These are phyloP conservation scores for Perca fluviatilis DNA, from an alignment of 2,113 vertebrate species.

Conservation along the genomic window DNA sequence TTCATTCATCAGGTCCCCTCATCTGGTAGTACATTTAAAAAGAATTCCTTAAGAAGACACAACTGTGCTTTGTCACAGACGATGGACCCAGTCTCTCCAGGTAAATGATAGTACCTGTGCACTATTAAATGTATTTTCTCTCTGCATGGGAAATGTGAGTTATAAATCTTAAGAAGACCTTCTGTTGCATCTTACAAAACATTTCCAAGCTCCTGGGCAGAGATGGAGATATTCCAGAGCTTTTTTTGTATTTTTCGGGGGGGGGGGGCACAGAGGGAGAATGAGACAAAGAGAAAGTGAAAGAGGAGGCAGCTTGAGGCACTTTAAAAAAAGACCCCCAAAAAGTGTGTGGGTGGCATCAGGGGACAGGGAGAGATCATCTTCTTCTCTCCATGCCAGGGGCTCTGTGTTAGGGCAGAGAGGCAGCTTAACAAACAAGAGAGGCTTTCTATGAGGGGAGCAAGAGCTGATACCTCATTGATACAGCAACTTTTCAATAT, in stretches of 20 bases:
- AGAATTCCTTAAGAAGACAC: not conserved
- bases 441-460: not conserved
- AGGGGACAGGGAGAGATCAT: constrained; percentile 20
- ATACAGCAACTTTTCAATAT: constrained; percentile 23
- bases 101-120: not conserved
- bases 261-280: not conserved
- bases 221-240: not conserved
- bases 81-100: not conserved
- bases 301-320: constrained; percentile 35
- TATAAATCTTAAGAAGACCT: not conserved
- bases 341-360: constrained; percentile 29
- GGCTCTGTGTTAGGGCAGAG: constrained; percentile 28
- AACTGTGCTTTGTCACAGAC: not conserved
- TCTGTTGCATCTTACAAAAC: constrained; percentile 4
- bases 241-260: too few species aligned
- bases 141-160: not conserved
- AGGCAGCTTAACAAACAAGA: constrained; percentile 9
- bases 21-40: constrained; percentile 2
- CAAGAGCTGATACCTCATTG: constrained; percentile 15
- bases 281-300: not conserved
- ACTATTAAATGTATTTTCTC: not conserved
- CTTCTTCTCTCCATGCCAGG: constrained; percentile 40
- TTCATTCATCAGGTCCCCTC: constrained; percentile 10
- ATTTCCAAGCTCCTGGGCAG: constrained; percentile 9
- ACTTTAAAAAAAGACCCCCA: not conserved